Percentiles rank a stretch among this genome's conserved stretches.
Conservation (phyloP, 2,113 vertebrate genomes). For the Agapornis roseicollis region DNA sequence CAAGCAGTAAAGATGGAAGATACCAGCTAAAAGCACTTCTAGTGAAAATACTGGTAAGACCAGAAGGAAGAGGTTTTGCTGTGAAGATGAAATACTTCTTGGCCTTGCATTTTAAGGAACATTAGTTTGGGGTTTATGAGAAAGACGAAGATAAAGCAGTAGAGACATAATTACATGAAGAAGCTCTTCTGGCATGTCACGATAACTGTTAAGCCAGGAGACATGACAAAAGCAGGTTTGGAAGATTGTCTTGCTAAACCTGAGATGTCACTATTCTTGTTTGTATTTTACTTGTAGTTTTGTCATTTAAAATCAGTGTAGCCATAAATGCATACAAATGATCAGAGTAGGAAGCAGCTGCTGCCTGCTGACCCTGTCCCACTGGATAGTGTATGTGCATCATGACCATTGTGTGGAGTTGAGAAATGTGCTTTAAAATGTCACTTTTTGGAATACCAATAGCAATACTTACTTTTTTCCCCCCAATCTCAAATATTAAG, state of each 20-base stretch:
- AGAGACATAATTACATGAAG: not conserved
- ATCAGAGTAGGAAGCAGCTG: not conserved
- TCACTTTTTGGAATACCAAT: not conserved
- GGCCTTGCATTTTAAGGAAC: not conserved
- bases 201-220: not conserved
- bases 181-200: not conserved
- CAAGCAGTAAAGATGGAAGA: not conserved
- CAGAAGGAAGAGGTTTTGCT: slow-evolving; percentile 24
- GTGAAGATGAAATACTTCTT: not conserved
- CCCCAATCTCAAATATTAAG: not conserved
- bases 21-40: not conserved
- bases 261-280: not conserved
- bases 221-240: not conserved
- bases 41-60: not conserved
- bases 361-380: not conserved
- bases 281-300: not conserved
- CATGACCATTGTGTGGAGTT: not conserved
- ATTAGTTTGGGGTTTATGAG: not conserved
- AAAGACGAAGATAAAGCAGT: not conserved
- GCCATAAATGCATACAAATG: not conserved
- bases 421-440: not conserved
- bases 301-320: not conserved
- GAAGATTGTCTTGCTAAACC: not conserved
- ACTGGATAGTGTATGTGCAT: not conserved
- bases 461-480: not conserved